A percentile compares a stretch with the other conserved stretches of the same genome.
Evolutionary conservation across 2,888 invertebrate species (phyloP).

Genomic region (Bombylius discolor): DNA sequence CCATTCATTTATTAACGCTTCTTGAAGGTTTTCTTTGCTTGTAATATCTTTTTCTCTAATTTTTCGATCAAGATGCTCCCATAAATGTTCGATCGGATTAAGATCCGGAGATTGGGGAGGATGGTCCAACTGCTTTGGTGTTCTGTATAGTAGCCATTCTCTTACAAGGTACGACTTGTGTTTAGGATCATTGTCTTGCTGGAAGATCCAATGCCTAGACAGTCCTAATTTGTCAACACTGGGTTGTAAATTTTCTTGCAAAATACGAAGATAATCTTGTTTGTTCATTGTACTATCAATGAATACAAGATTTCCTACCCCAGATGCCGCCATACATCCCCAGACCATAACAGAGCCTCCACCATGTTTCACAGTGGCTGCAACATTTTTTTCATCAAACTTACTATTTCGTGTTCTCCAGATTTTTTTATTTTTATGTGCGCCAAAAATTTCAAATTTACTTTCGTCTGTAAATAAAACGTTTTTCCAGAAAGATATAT

Average conservation of each 20-base stretch:
- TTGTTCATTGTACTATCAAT: no score
- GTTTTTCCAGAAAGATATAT: background rate
- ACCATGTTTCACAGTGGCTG: background rate
- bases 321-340: background rate
- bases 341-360: background rate
- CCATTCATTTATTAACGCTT: background rate
- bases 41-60: background rate
- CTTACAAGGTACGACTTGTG: no score
- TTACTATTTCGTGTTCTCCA: background rate
- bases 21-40: background rate
- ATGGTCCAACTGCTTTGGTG: background rate
- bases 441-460: background rate
- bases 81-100: background rate
- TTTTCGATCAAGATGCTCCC: background rate
- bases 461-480: background rate
- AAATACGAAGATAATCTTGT: no score
- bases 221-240: no score
- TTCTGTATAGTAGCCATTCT: no score
- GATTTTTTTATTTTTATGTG: background rate
- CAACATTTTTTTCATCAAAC: background rate
- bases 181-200: no score
- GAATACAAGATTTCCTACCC: no score
- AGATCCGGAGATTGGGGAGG: background rate
- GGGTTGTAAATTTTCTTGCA: no score
- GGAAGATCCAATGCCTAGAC: no score